Base-by-base conservation (phyloP, 2,113 vertebrate genomes). In the Pseudorasbora parva region DNA sequence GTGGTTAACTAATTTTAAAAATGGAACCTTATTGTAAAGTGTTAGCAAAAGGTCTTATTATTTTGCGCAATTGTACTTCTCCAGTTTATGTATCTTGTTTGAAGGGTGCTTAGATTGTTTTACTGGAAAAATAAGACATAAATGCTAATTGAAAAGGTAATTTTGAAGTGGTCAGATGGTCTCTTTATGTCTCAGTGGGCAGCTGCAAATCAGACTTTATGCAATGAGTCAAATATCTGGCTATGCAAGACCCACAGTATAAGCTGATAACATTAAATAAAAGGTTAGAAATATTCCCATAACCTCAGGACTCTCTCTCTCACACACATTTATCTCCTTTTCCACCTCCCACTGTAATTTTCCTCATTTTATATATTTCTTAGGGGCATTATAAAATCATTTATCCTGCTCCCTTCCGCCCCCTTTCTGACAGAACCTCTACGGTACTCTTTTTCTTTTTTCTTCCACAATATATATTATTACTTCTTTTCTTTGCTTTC, bases 381-480 rank as follows among this genome's bases (percentile, higher is more conserved):
- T 62, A 25, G n/a, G 15, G 45, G 41, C 57, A 33, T 57, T 69
- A 43, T 75, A 54, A 83, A 75, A 81, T 81, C 17, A 57, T 81
- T 27, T 81, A 49, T 77, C 73, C 60, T 51, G 23, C 27, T 86
- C 54, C 51, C 62, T 85, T 76, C 57, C 45, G 41, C 49, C 81
- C 64, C 17, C 25, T 25, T 8, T 64, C 43, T 66, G 12, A 66
- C 71, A 59, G 49, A 78, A 83, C 6, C 76, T 71, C 10, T n/a
- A 15, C 2, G 19, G 23, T 54, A 83, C 25, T 83, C 25, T 8
- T 62, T 78, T 78, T 41, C 47, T 54, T 12, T 45, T 60, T 75
- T 80, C 66, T 66, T 64, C 59, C 60, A 59, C 25, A 4, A 64
- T 75, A 57, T 54, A 43, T 64, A 82, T 66, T 7, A 75, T 83